A percentile compares a stretch with the other conserved stretches of the same genome.
Evolutionary conservation across 2,113 vertebrate species (phyloP).

Genomic region (Perca flavescens): DNA sequence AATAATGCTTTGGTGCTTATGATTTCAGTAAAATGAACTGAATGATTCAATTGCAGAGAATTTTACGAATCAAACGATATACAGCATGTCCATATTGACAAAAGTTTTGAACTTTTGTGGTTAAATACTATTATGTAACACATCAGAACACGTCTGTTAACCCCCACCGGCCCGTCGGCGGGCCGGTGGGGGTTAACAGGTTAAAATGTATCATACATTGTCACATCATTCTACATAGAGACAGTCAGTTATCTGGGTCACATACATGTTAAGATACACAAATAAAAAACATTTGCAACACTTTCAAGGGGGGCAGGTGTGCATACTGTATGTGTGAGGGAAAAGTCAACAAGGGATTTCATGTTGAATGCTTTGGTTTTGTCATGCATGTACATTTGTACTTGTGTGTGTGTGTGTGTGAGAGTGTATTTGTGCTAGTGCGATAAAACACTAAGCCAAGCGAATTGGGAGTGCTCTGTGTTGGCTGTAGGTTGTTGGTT

Average conservation of each 20-base stretch:
- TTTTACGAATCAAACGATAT: too few species aligned
- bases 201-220: background rate
- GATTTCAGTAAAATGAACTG: too few species aligned
- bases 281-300: slow-evolving; percentile 3
- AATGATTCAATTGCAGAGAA: too few species aligned
- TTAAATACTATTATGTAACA: too few species aligned
- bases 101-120: too few species aligned
- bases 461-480: slow-evolving; percentile 22
- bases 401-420: slow-evolving; percentile 12
- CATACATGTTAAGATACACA: background rate
- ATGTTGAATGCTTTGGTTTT: slow-evolving; percentile 31
- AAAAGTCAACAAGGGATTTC: slow-evolving; percentile 18
- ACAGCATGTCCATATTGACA: too few species aligned
- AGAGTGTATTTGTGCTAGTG: slow-evolving; percentile 36
- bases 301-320: slow-evolving; percentile 7
- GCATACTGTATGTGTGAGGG: slow-evolving; percentile 3
- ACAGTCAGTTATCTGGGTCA: background rate
- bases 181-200: too few species aligned
- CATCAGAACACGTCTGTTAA: too few species aligned
- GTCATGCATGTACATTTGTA: slow-evolving; percentile 25
- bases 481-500: slow-evolving; percentile 65
- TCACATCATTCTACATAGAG: background rate
- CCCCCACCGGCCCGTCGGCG: too few species aligned
- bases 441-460: slow-evolving; percentile 62
- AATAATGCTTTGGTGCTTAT: too few species aligned